phyloP scores from a whole-genome alignment of 2,888 invertebrate genomes.

The Perizoma affinitatum region DNA sequence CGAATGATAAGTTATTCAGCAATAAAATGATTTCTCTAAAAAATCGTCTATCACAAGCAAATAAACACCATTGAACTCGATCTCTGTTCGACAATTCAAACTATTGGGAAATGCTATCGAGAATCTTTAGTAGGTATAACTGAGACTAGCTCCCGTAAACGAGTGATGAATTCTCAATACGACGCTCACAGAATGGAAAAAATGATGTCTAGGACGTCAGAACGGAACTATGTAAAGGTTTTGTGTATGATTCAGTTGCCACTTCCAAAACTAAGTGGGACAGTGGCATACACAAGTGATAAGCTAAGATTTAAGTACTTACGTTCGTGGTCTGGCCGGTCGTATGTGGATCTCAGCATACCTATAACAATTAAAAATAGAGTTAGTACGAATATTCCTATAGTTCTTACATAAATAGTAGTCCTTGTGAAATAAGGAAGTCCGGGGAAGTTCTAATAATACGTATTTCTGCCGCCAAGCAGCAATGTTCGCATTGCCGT shows the following conservation, averaged over 20 bases:
- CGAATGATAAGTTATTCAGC: no score
- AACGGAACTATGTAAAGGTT: slow-evolving; percentile 36
- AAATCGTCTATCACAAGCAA: neutral
- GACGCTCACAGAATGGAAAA: slow-evolving; percentile 52
- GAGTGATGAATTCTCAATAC: slow-evolving; percentile 65
- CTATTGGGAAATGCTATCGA: slow-evolving; percentile 12
- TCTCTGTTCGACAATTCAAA: neutral
- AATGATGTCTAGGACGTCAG: slow-evolving; percentile 59
- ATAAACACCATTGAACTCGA: neutral
- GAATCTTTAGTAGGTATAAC: slow-evolving; percentile 42
- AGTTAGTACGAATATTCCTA: neutral
- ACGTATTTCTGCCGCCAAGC: no score
- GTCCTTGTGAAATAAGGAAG: no score
- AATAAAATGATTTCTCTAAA: no score
- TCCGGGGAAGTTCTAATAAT: no score
- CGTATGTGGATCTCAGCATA: slow-evolving; percentile 82
- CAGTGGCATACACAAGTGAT: neutral
- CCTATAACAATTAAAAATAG: slow-evolving; percentile 57
- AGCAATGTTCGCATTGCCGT: no score
- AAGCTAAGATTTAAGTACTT: slow-evolving; percentile 48
- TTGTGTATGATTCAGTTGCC: slow-evolving; percentile 40
- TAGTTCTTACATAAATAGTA: no score
- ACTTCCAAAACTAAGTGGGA: slow-evolving; percentile 4
- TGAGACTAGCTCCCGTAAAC: slow-evolving; percentile 42
- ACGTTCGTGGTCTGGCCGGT: slow-evolving; percentile 82